Percentiles rank a stretch among this genome's conserved stretches.
phyloP scores from a whole-genome alignment of 2,797 vertebrate genomes.

The Rhodeus uyekii region DNA sequence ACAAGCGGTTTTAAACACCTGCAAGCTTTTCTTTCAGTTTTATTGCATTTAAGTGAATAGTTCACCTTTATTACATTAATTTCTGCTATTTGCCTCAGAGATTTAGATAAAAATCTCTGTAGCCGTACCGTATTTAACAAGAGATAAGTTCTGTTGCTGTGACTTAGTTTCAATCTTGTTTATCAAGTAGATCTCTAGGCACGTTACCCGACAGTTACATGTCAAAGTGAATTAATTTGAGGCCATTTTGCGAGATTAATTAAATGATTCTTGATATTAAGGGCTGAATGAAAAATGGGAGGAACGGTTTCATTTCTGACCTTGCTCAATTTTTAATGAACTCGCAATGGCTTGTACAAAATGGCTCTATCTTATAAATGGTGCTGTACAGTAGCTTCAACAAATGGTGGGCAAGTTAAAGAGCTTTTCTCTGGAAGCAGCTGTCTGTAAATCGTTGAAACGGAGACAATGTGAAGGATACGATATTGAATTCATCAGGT shows the following conservation, averaged over 20 bases:
- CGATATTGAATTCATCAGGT: background rate
- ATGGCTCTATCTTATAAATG: slow-evolving; percentile 73
- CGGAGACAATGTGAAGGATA: background rate
- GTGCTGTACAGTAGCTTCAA: slow-evolving; percentile 67
- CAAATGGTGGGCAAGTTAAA: slow-evolving; percentile 76
- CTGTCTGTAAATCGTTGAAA: slow-evolving; percentile 46
- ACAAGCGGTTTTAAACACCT: background rate
- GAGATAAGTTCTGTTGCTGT: background rate
- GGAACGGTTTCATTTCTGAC: slow-evolving; percentile 79
- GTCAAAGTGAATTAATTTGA: slow-evolving; percentile 71
- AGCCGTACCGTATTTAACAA: background rate
- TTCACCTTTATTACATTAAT: background rate
- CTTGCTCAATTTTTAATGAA: slow-evolving; percentile 84
- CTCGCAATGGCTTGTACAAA: slow-evolving; percentile 68
- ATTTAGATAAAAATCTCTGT: background rate
- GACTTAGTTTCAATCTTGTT: slow-evolving; percentile 55
- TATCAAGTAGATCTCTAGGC: slow-evolving; percentile 57
- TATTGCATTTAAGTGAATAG: background rate
- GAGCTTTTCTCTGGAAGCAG: slow-evolving; percentile 64
- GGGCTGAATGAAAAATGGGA: slow-evolving; percentile 79
- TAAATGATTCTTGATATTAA: slow-evolving; percentile 76
- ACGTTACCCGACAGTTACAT: slow-evolving; percentile 61
- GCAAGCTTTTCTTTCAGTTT: background rate
- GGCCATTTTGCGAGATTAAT: slow-evolving; percentile 75
- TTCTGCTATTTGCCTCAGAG: background rate